These are phyloP conservation scores for Malurus melanocephalus DNA, from an alignment of 2,113 vertebrate species.

Conservation along the genomic window DNA sequence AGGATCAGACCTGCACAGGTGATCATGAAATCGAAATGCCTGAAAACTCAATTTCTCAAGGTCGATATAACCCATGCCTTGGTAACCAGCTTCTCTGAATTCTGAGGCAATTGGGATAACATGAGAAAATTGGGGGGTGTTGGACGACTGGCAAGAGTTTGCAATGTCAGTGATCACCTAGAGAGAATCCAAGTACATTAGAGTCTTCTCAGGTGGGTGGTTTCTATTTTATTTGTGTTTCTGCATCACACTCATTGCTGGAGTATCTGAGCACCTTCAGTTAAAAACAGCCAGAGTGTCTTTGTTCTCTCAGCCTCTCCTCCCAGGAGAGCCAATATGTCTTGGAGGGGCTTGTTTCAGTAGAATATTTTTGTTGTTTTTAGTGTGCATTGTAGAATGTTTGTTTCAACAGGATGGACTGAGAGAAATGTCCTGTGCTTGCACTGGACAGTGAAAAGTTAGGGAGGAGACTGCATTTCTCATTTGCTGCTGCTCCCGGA, in stretches of 20 bases:
- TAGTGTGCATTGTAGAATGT: not conserved
- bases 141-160: not conserved
- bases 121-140: not conserved
- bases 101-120: not conserved
- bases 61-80: not conserved
- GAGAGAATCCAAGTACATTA: not conserved
- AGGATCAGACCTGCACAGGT: conserved; percentile 59
- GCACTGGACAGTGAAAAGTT: not conserved
- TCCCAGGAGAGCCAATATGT: not conserved
- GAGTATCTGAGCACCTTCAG: not conserved
- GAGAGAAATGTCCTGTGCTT: not conserved
- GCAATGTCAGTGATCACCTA: not conserved
- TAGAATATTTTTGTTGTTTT: not conserved
- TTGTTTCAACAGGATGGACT: not conserved
- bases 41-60: conserved; percentile 61
- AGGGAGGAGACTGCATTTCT: not conserved
- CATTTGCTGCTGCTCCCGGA: not conserved
- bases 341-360: not conserved
- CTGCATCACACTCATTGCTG: not conserved
- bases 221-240: conserved; percentile 2
- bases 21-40: conserved; percentile 52
- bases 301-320: not conserved
- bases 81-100: not conserved
- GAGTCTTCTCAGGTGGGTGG: not conserved
- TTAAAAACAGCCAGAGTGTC: not conserved